These are phyloP conservation scores for Notothenia rossii DNA, from an alignment of 2,113 vertebrate genomes.

Conservation along the genomic window DNA sequence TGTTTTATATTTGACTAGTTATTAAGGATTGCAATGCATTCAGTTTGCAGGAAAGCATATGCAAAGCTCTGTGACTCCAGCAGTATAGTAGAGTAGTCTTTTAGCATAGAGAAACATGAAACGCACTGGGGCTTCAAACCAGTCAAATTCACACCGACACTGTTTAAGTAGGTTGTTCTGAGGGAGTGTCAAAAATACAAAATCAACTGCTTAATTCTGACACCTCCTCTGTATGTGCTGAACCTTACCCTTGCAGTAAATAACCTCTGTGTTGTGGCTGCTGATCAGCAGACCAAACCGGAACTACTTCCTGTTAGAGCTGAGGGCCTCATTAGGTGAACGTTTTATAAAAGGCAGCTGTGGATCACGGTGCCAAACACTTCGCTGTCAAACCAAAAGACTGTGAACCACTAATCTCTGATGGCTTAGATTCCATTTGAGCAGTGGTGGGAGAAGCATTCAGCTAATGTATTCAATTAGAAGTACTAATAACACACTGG, in stretches of 20 bases:
- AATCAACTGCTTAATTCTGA: background rate
- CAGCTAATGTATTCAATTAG: background rate
- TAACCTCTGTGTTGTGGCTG: background rate
- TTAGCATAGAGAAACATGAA: too few species aligned
- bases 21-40: background rate
- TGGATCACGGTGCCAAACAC: background rate
- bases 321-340: background rate
- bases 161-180: background rate
- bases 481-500: background rate
- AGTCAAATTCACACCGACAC: background rate
- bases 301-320: background rate
- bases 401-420: constrained; percentile 11
- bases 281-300: background rate
- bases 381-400: constrained; percentile 1
- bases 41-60: background rate
- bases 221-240: constrained; percentile 6
- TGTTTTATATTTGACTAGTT: background rate
- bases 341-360: constrained; percentile 10
- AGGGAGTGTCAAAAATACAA: too few species aligned
- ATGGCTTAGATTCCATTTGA: background rate
- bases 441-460: background rate
- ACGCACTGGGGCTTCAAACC: too few species aligned
- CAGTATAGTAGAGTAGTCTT: too few species aligned
- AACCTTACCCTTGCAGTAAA: constrained; percentile 15
- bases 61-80: background rate